phyloP scores from a whole-genome alignment of 1,140 invertebrate genomes.

The Drosophila parvula region DNA sequence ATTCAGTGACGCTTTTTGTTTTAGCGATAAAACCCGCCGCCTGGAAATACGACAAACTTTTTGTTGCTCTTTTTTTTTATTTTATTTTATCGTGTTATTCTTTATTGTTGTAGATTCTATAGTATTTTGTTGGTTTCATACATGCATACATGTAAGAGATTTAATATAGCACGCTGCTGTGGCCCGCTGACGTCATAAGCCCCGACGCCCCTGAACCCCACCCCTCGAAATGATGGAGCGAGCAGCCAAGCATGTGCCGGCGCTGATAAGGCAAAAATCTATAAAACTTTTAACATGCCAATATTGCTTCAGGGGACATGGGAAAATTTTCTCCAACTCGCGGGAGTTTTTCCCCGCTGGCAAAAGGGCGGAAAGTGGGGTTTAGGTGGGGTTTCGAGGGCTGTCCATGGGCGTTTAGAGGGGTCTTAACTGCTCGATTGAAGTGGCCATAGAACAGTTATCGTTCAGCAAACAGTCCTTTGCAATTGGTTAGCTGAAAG shows the following conservation, averaged over 20 bases:
- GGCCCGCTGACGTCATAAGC: constrained; percentile 65
- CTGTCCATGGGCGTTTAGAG: too few relatives aligned
- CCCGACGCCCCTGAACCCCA: constrained; percentile 7
- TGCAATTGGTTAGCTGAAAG: not conserved
- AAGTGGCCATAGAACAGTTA: constrained; percentile 3
- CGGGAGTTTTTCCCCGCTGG: constrained; percentile 12
- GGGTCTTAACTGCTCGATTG: not conserved
- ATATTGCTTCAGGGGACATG: constrained; percentile 25
- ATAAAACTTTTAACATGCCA: constrained; percentile 54
- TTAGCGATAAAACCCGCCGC: constrained; percentile 54
- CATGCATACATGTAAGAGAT: constrained; percentile 49
- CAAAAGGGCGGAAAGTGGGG: not conserved
- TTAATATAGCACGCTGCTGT: constrained; percentile 63
- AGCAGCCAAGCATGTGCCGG: constrained; percentile 38
- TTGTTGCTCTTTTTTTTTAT: constrained; percentile 22
- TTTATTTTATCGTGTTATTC: constrained; percentile 48
- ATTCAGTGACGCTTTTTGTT: constrained; percentile 59
- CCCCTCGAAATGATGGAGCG: not conserved
- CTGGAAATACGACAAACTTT: constrained; percentile 47
- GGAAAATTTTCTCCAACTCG: constrained; percentile 11
- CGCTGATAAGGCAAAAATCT: constrained; percentile 64
- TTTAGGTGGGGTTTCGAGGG: not conserved
- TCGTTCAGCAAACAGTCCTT: not conserved
- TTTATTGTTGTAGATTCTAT: constrained; percentile 6
- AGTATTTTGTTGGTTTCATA: constrained; percentile 28